A percentile compares a stretch with the other conserved stretches of the same genome.
Conservation (phyloP, 2,888 invertebrate genomes). For the Pammene aurita region DNA sequence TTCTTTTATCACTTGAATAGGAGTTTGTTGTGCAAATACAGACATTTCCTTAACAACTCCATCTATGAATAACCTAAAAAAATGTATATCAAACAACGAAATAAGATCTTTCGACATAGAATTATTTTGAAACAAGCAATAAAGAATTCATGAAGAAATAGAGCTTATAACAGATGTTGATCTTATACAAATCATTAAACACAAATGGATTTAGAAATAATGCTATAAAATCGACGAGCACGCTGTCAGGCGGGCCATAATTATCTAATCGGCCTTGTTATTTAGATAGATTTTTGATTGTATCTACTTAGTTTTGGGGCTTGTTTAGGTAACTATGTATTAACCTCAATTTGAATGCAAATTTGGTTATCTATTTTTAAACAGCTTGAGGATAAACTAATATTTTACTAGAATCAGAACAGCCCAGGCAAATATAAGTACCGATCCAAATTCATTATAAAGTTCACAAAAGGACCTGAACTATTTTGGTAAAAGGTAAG, state of each 20-base stretch:
- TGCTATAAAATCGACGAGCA: slow-evolving; percentile 25
- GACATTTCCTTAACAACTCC: slow-evolving; percentile 19
- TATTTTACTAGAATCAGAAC: background rate
- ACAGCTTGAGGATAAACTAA: background rate
- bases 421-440: background rate
- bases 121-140: slow-evolving; percentile 21
- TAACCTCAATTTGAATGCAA: slow-evolving; percentile 11
- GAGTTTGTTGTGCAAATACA: slow-evolving; percentile 38
- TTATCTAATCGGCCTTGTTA: slow-evolving; percentile 38
- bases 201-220: slow-evolving; percentile 33
- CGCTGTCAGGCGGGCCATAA: slow-evolving; percentile 30
- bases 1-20: slow-evolving; percentile 32
- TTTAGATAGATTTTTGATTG: slow-evolving; percentile 18
- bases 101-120: slow-evolving; percentile 11
- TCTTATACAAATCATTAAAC: slow-evolving; percentile 17
- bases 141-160: slow-evolving; percentile 14
- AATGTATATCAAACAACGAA: slow-evolving; percentile 10
- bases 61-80: slow-evolving; percentile 26
- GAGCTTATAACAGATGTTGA: background rate
- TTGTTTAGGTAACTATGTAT: background rate
- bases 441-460: slow-evolving; percentile 6
- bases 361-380: background rate
- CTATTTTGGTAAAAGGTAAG: slow-evolving; percentile 14
- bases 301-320: slow-evolving; percentile 6
- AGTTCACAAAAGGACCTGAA: slow-evolving; percentile 2